phyloP scores from a whole-genome alignment of 2,888 invertebrate species.

The Papilio gigon region DNA sequence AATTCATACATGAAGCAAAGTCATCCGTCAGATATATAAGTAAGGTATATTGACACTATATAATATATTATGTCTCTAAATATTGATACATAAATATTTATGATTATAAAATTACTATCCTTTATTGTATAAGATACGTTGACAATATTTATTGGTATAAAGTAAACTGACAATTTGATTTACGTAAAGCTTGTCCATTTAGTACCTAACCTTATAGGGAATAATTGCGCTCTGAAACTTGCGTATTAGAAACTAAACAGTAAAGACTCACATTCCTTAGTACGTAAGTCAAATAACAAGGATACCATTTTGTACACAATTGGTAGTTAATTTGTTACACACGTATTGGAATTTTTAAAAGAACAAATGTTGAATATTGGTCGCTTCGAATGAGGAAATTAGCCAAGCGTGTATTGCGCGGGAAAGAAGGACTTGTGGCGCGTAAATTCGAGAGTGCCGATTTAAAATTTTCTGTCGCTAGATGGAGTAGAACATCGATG shows the following conservation, averaged over 20 bases:
- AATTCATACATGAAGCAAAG: background rate
- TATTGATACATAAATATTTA: constrained; percentile 5
- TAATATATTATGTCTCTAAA: background rate
- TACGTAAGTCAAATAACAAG: constrained; percentile 14
- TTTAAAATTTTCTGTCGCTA: no score
- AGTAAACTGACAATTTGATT: constrained; percentile 13
- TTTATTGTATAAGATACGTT: background rate
- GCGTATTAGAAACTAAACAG: constrained; percentile 3
- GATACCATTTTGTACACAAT: background rate
- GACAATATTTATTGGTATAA: constrained; percentile 6
- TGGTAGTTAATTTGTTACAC: background rate
- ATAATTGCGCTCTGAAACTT: constrained; percentile 10
- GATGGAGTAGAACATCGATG: no score
- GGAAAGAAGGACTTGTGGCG: no score
- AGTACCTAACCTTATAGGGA: constrained; percentile 12
- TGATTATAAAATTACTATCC: background rate
- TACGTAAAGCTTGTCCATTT: constrained; percentile 15
- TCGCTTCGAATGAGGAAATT: no score
- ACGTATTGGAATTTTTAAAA: background rate
- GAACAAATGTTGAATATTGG: background rate
- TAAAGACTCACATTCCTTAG: constrained; percentile 18
- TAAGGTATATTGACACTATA: constrained; percentile 2
- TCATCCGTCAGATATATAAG: background rate
- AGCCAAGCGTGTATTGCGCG: no score
- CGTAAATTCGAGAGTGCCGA: no score